Percentiles rank a stretch among this genome's conserved stretches.
phyloP scores from a whole-genome alignment of 2,797 vertebrate species.

The Parambassis ranga region DNA sequence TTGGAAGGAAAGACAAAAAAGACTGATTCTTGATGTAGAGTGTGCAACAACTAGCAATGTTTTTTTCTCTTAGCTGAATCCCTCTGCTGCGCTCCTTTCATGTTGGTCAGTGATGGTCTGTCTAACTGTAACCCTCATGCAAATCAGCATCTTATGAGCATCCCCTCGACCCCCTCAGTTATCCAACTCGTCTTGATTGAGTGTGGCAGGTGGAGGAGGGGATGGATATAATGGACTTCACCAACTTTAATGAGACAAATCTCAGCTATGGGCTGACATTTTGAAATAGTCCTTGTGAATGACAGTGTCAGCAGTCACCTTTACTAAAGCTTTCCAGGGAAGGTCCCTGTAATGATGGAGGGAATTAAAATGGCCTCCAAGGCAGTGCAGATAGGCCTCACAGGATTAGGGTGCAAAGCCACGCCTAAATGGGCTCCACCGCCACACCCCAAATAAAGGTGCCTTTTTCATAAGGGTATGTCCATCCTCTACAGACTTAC shows the following conservation, averaged over 20 bases:
- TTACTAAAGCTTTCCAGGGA: constrained; percentile 76
- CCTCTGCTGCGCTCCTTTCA: constrained; percentile 36
- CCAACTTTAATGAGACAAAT: constrained; percentile 82
- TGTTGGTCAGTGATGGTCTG: constrained; percentile 52
- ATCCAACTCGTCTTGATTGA: constrained; percentile 68
- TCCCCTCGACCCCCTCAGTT: constrained; percentile 56
- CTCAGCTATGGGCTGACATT: constrained; percentile 80
- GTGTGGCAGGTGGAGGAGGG: constrained; percentile 64
- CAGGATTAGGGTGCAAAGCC: constrained; percentile 74
- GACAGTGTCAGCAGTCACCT: constrained; percentile 82
- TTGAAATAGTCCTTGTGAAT: constrained; percentile 81
- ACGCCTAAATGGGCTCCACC: constrained; percentile 56
- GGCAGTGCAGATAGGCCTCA: constrained; percentile 45
- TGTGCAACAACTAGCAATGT: constrained; percentile 8
- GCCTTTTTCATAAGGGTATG: constrained; percentile 11
- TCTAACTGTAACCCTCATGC: constrained; percentile 56
- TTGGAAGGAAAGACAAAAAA: constrained; percentile 37
- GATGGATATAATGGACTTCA: constrained; percentile 66
- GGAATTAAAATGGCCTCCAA: constrained; percentile 80
- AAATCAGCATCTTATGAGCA: constrained; percentile 66
- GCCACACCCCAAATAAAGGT: constrained; percentile 56
- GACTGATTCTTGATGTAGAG: constrained; percentile 31
- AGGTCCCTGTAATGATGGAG: constrained; percentile 75
- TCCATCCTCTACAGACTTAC: constrained; percentile 2
- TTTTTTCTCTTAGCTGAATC: constrained; percentile 35